These are phyloP conservation scores for Equus quagga DNA, from an alignment of 2,113 vertebrate species.

Conservation along the genomic window DNA sequence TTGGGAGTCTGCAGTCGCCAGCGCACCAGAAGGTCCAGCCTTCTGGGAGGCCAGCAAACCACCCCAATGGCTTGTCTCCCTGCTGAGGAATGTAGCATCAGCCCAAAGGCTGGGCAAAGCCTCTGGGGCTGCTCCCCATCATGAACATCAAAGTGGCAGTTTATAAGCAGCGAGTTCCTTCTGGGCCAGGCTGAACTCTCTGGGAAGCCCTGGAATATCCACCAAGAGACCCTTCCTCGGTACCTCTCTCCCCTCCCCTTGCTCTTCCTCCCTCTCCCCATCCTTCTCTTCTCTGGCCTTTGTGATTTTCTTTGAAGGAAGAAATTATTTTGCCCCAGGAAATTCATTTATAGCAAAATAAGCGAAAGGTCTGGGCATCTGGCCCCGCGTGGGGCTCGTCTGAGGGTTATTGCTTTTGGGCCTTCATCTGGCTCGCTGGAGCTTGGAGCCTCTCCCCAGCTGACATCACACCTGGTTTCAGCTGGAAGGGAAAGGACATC, in stretches of 20 bases:
- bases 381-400: constrained; percentile 92
- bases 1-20: not conserved
- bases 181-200: constrained; percentile 70
- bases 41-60: not conserved
- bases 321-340: constrained; percentile 86
- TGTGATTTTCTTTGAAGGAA: constrained; percentile 70
- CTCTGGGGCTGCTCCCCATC: rapidly evolving
- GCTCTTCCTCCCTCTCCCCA: not conserved
- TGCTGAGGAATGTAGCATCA: not conserved
- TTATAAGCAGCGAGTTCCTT: not conserved
- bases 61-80: not conserved
- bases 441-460: constrained; percentile 57
- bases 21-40: too few species aligned
- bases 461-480: constrained; percentile 88
- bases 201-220: not conserved
- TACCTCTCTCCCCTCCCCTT: constrained; percentile 69
- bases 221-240: not conserved
- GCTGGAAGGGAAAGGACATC: constrained; percentile 70
- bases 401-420: constrained; percentile 88
- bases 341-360: constrained; percentile 89
- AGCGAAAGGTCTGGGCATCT: constrained; percentile 83
- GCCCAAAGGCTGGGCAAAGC: not conserved
- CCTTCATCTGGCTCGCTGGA: constrained; percentile 68
- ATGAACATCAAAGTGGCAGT: constrained; percentile 79
- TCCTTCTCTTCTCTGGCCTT: constrained; percentile 85